Percentiles rank a stretch among this genome's conserved stretches.
phyloP scores from a whole-genome alignment of 2,888 invertebrate species.

The Steromphala cineraria region DNA sequence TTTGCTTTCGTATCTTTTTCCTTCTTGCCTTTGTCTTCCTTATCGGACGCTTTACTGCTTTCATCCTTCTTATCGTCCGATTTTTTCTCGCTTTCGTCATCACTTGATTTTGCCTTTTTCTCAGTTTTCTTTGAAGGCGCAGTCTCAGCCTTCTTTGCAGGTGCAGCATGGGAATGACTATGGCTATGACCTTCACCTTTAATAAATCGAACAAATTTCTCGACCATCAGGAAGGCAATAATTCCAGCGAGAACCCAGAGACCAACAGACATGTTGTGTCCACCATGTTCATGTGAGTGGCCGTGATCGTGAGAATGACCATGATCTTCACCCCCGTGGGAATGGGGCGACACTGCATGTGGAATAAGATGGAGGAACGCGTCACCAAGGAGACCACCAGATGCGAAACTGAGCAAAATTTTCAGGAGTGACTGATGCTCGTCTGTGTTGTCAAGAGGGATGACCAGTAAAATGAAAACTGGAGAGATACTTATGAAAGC shows the following conservation, averaged over 20 bases:
- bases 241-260: conserved; percentile 96
- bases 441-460: conserved; percentile 87
- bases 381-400: conserved; percentile 92
- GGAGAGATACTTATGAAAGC: conserved; percentile 95
- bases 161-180: conserved; percentile 60
- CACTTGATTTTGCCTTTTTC: conserved; percentile 38
- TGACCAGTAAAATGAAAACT: conserved; percentile 92
- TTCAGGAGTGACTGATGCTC: conserved; percentile 91
- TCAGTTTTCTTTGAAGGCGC: conserved; percentile 25
- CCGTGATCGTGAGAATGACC: conserved; percentile 69
- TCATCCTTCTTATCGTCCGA: conserved; percentile 23
- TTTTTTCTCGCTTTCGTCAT: conserved; percentile 39
- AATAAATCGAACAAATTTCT: conserved; percentile 85
- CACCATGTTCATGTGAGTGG: conserved; percentile 35
- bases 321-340: conserved; percentile 68
- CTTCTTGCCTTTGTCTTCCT: conserved; percentile 38
- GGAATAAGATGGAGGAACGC: conserved; percentile 99
- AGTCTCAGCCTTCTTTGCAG: conserved; percentile 26
- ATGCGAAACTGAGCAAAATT: conserved; percentile 79
- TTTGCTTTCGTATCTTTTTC: conserved; percentile 42
- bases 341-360: conserved; percentile 84
- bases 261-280: conserved; percentile 92
- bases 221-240: conserved; percentile 92
- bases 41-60: not conserved
- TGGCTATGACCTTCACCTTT: conserved; percentile 87